Evolutionary conservation across 2,888 invertebrate species (phyloP).

Genomic region (Hybos culiciformis): DNA sequence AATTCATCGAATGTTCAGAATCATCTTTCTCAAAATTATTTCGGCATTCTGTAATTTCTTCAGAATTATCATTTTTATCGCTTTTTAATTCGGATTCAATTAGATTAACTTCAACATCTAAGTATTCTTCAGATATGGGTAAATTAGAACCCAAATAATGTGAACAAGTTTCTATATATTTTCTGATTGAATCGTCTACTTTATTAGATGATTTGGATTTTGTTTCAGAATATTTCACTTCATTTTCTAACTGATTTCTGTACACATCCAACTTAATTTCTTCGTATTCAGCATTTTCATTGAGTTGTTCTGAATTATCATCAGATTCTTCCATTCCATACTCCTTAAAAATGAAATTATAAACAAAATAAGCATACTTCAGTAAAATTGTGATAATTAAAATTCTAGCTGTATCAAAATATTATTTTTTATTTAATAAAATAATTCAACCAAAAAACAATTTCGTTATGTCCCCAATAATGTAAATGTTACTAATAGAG

Average conservation of each 20-base stretch:
- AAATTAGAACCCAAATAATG: constrained; percentile 25
- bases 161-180: constrained; percentile 34
- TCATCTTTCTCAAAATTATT: constrained; percentile 16
- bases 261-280: constrained; percentile 29
- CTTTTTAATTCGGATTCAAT: constrained; percentile 1
- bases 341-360: constrained; percentile 27
- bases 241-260: constrained; percentile 30
- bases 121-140: constrained; percentile 9
- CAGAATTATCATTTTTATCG: constrained; percentile 7
- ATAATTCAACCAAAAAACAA: no score
- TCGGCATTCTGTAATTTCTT: constrained; percentile 3
- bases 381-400: no score
- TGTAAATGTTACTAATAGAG: no score
- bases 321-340: constrained; percentile 40
- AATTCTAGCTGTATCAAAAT: no score
- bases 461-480: no score
- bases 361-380: no score
- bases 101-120: neutral
- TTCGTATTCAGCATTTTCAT: constrained; percentile 21
- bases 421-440: no score
- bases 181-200: constrained; percentile 34
- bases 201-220: constrained; percentile 32
- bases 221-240: constrained; percentile 37
- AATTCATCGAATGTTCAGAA: constrained; percentile 27
- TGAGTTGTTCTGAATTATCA: constrained; percentile 25